Evolutionary conservation across 35 echinoderm and acorn worm species (phyloP), one percentile per base, ranked within the genome.

Genomic region (Anneissia japonica): DNA sequence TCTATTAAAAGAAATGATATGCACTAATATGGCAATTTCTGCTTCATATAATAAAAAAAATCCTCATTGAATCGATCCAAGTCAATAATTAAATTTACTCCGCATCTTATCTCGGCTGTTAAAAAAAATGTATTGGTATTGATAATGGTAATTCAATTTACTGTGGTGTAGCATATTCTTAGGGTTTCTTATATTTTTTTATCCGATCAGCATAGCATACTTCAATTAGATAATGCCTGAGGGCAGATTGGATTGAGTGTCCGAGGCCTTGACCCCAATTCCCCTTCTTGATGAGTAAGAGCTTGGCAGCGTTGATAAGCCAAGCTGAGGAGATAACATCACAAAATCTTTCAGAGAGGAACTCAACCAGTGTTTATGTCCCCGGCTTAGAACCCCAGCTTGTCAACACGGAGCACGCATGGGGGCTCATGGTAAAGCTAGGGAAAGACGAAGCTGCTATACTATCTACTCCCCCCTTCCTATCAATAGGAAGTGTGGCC

Each of bases 101-200:
- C 40, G 10, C 26, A 26, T 64, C 51, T 64, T 64, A 64, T 64
- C 51, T 64, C 21, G 51, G 1, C 51, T 64, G 21, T 64, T 26
- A 64, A 64, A 64, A 64, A 64, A 64, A 64, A 64, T 64, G 51
- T 64, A 64, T 19, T 64, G 26, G 51, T 64, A 64, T 64, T 23
- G 51, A 64, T 64, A 64, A 64, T 64, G 51, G 51, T 64, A 64
- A 64, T 64, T 64, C 51, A 64, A 64, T 64, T 64, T 64, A 64
- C 9, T 64, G 2, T 64, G 51, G 26, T 64, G 9, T 2, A 64
- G 51, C 26, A n/a, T n/a, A n/a, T n/a, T n/a, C n/a, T n/a, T 2
- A 64, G 21, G 51, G 51, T 64, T 64, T 64, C 1, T n/a, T n/a
- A n/a, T 64, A 12, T 64, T 64, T 64, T 64, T 64, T 14, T 12